Evolutionary conservation across 2,888 invertebrate genomes (phyloP), one percentile per base, ranked within the genome.

Genomic region (Sinodicranocentrus sp.): DNA sequence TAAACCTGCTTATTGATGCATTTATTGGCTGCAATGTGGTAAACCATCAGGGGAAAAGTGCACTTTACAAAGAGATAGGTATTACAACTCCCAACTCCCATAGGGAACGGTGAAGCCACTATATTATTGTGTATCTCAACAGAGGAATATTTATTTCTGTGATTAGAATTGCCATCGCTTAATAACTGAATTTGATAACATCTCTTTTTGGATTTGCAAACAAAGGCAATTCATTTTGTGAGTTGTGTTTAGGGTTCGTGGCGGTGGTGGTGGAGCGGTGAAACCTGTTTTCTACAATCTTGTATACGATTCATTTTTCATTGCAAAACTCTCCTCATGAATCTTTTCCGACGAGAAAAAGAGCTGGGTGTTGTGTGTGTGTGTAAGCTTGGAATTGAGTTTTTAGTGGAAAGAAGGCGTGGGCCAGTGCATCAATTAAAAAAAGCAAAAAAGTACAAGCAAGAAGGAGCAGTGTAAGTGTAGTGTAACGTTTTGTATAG

Each of bases 351-450:
- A 5, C 59, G 21, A 59, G 25, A 44, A 59, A 10, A 21, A 26
- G 19, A 15, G 33, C 52, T 19, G 17, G 3, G n/a, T n/a, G n/a
- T n/a, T n/a, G n/a, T n/a, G n/a, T n/a, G n/a, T n/a, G n/a, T n/a
- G n/a, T n/a, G 25, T 10, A 23, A 23, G 28, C 44, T 10, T 28
- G 10, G 39, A 57, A 68, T 59, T 77, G 21, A 63, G 52, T 48
- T 75, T 65, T 65, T 44, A 28, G 61, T 8, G 44, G 44, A 26
- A 61, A 21, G 61, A 52, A 77, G 77, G 77, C 68, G 77, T 68
- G 77, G 77, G 26, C 68, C 26, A 68, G 77, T 68, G 77, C 68
- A 77, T 77, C 77, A 77, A 77, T 77, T 77, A 77, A 77, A 70
- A 72, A 75, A 75, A 52, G 5, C 2, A 65, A 75, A 65, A 59